Evolutionary conservation across 1,140 invertebrate genomes (phyloP).

Genomic region (Pollicipes pollicipes): DNA sequence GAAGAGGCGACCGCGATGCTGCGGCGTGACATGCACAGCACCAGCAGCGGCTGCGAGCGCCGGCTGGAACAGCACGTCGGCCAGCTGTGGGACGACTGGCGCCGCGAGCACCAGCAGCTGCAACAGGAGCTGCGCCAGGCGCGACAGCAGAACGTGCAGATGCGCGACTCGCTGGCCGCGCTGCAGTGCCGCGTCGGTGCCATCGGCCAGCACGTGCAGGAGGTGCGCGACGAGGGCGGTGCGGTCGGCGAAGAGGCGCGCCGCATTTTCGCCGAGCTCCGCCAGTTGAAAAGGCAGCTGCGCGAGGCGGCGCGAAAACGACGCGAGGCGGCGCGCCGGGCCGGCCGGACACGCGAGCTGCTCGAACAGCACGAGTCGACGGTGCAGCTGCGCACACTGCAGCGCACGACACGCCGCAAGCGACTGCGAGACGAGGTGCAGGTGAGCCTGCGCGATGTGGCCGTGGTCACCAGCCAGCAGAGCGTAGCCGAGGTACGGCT

Average conservation of each 20-base stretch:
- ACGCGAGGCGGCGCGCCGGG: background rate
- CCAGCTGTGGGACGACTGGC: background rate
- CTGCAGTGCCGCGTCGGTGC: background rate
- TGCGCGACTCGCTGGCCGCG: background rate
- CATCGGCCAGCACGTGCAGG: background rate
- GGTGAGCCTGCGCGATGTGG: background rate
- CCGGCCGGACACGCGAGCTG: background rate
- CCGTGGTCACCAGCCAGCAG: background rate
- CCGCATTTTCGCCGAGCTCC: background rate
- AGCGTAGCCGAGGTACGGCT: background rate
- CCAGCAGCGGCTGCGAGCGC: background rate
- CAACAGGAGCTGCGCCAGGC: background rate
- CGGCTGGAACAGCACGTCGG: background rate
- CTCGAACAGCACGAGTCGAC: background rate
- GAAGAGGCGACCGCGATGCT: background rate
- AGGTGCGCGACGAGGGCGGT: background rate
- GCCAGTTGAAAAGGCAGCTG: background rate
- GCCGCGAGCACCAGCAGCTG: background rate
- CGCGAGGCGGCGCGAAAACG: background rate
- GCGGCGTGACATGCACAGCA: background rate
- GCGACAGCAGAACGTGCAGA: background rate
- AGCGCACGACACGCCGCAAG: background rate
- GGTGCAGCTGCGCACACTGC: background rate
- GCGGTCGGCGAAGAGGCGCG: background rate
- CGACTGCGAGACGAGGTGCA: background rate